These are phyloP conservation scores for Dione vanillae DNA, from an alignment of 2,888 invertebrate species.

Conservation along the genomic window DNA sequence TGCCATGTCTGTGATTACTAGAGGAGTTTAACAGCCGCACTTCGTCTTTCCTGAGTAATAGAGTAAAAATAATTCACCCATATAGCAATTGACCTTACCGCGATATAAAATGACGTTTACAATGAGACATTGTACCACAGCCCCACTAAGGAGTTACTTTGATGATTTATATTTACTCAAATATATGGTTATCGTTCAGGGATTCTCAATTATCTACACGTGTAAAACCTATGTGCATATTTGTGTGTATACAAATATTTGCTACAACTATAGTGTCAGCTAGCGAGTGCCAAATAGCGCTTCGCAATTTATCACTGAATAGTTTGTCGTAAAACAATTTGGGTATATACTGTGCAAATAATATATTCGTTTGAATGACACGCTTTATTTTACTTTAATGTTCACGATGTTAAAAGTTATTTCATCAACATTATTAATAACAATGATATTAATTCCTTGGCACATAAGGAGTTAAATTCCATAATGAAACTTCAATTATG, in stretches of 20 bases:
- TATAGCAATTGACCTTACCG: too few species aligned
- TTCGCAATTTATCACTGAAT: neutral
- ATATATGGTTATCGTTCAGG: constrained; percentile 30
- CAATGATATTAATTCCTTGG: too few species aligned
- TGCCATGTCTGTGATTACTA: too few species aligned
- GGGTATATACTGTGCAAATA: neutral
- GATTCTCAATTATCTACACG: constrained; percentile 33
- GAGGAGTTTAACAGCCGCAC: too few species aligned
- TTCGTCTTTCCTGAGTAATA: too few species aligned
- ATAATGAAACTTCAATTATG: too few species aligned
- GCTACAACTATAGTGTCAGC: neutral
- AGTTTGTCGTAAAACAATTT: constrained; percentile 4
- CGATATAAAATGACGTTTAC: too few species aligned
- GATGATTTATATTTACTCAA: constrained; percentile 19
- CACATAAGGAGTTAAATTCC: too few species aligned
- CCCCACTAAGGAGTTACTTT: too few species aligned
- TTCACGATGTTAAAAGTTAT: neutral
- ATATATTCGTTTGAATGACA: neutral
- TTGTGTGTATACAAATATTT: neutral
- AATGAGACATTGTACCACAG: neutral
- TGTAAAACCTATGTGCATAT: constrained; percentile 21
- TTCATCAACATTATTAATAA: neutral
- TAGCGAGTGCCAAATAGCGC: constrained; percentile 18
- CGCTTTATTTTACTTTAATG: neutral
- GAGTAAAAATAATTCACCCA: too few species aligned